Conservation (phyloP, 1,140 invertebrate species). For the Platyura marginata region DNA sequence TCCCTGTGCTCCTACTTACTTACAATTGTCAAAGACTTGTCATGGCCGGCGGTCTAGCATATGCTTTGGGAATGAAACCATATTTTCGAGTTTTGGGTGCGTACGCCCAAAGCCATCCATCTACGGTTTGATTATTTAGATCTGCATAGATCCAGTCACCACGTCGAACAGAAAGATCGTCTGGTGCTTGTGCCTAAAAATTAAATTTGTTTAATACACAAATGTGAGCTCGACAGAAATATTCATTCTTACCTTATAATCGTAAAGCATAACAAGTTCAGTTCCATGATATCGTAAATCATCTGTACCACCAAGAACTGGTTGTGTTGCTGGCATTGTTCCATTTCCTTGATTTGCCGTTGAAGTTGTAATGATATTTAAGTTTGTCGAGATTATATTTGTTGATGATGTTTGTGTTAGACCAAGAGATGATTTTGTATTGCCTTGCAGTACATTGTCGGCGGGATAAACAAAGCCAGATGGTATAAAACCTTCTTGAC, state of each 20-base stretch:
- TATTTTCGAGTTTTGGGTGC: constrained; percentile 82
- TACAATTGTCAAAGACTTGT: constrained; percentile 46
- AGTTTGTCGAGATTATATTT: background rate
- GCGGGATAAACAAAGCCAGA: constrained; percentile 86
- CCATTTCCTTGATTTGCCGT: background rate
- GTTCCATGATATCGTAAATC: constrained; percentile 62
- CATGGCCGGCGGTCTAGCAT: constrained; percentile 82
- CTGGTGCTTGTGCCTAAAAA: constrained; percentile 52
- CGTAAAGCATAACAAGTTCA: constrained; percentile 83
- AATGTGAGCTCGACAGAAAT: background rate
- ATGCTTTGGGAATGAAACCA: constrained; percentile 88
- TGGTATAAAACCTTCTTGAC: constrained; percentile 89
- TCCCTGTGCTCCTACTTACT: background rate
- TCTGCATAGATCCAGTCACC: constrained; percentile 93
- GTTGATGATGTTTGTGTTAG: constrained; percentile 3
- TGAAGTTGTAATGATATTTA: background rate
- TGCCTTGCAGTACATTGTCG: constrained; percentile 56
- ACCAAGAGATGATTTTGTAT: constrained; percentile 10
- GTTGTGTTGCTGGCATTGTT: background rate
- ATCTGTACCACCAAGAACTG: constrained; percentile 20
- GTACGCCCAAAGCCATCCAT: constrained; percentile 90
- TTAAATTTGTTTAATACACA: background rate
- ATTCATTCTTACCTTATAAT: constrained; percentile 53
- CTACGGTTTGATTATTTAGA: constrained; percentile 78
- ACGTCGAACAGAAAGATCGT: constrained; percentile 71